These are phyloP conservation scores for Auanema sp. DNA, from an alignment of 2,888 invertebrate genomes.

Conservation along the genomic window DNA sequence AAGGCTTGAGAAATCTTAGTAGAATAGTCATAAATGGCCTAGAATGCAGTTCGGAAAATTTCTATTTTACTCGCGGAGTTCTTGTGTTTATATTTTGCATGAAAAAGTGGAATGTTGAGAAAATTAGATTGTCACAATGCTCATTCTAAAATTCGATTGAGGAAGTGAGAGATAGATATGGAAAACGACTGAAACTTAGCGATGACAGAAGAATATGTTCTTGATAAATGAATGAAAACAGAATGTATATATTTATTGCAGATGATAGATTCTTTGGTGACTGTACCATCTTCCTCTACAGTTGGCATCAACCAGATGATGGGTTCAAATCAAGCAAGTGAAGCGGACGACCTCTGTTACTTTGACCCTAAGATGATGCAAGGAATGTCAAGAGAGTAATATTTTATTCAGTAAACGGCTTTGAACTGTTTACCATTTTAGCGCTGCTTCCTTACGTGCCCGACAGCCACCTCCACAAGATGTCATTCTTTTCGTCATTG, in stretches of 20 bases:
- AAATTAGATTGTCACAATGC: no score
- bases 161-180: no score
- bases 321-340: constrained; percentile 81
- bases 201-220: no score
- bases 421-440: constrained; percentile 8
- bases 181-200: no score
- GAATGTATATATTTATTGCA: constrained; percentile 21
- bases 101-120: no score
- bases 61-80: no score
- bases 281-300: constrained; percentile 44
- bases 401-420: constrained; percentile 5
- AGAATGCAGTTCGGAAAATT: no score
- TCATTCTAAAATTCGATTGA: no score
- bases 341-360: constrained; percentile 83
- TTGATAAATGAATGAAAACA: not conserved
- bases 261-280: constrained; percentile 57
- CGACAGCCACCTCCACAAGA: constrained; percentile 60
- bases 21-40: no score
- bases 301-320: constrained; percentile 72
- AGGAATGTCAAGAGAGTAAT: constrained; percentile 54
- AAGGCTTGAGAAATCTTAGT: no score
- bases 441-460: constrained; percentile 20
- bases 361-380: constrained; percentile 92
- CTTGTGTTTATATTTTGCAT: no score
- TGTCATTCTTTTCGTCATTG: constrained; percentile 69